A percentile compares a stretch with the other conserved stretches of the same genome.
Evolutionary conservation across 2,113 vertebrate species (phyloP).

Genomic region (Cololabis saira): DNA sequence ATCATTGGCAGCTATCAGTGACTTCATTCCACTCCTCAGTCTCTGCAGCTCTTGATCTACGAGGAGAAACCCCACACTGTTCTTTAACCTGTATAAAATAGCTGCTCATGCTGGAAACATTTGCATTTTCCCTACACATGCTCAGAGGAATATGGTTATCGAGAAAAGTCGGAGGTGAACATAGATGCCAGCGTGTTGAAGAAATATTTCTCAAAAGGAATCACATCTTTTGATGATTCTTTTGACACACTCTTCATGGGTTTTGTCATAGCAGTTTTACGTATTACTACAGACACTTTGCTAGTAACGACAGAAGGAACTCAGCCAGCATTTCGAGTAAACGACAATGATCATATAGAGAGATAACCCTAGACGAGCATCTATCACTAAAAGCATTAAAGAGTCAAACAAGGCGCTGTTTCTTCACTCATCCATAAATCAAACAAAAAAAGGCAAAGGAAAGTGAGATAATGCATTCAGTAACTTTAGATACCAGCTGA

Average conservation of each 20-base stretch:
- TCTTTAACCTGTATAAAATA: slow-evolving; percentile 23
- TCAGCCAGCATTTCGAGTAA: slow-evolving; percentile 10
- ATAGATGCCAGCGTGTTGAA: slow-evolving; percentile 1
- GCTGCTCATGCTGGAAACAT: slow-evolving; percentile 8
- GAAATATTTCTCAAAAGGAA: no score
- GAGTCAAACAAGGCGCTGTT: slow-evolving; percentile 20
- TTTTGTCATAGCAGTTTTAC: slow-evolving; percentile 18
- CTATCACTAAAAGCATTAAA: slow-evolving; percentile 3
- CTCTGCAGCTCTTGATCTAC: slow-evolving; percentile 93
- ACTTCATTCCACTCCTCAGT: slow-evolving; percentile 91
- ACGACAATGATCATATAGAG: slow-evolving; percentile 8
- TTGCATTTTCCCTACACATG: slow-evolving; percentile 4
- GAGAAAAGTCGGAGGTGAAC: background rate
- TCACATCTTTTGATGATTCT: no score
- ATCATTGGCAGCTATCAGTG: slow-evolving; percentile 88
- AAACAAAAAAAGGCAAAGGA: background rate
- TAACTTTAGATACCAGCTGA: slow-evolving; percentile 17
- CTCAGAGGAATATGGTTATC: slow-evolving; percentile 2
- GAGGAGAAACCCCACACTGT: slow-evolving; percentile 49
- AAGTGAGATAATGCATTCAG: background rate
- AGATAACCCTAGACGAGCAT: slow-evolving; percentile 9
- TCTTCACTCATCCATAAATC: slow-evolving; percentile 13
- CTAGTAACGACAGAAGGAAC: slow-evolving; percentile 3
- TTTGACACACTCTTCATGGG: slow-evolving; percentile 31
- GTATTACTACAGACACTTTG: slow-evolving; percentile 5